Base-by-base conservation (phyloP, 2,888 invertebrate species). In the Opisthograptis luteolata region DNA sequence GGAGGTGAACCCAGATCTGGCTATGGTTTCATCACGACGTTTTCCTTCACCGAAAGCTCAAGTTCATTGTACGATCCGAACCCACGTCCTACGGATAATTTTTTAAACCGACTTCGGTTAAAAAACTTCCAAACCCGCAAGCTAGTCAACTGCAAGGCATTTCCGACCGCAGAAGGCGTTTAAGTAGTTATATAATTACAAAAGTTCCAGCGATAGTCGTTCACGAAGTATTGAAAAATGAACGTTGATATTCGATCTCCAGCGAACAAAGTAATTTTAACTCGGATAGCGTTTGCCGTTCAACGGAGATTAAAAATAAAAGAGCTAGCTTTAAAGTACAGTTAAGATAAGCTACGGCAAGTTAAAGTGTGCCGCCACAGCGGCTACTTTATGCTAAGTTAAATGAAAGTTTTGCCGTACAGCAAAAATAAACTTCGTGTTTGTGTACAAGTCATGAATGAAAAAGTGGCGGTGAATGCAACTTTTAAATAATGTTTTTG, bases 11-110 rank as follows among this genome's bases (percentile, higher is more conserved):
- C 94, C 96, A 0, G n/a, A n/a, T n/a, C n/a, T n/a, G n/a, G n/a
- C n/a, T n/a, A n/a, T n/a, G n/a, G n/a, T n/a, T n/a, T n/a, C n/a
- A n/a, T n/a, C n/a, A n/a, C n/a, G n/a, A n/a, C n/a, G n/a, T n/a
- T n/a, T n/a, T n/a, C n/a, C n/a, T n/a, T n/a, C n/a, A n/a, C n/a
- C n/a, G n/a, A n/a, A n/a, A n/a, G n/a, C n/a, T n/a, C n/a, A n/a
- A n/a, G n/a, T n/a, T n/a, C n/a, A n/a, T n/a, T n/a, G n/a, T n/a
- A n/a, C n/a, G n/a, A n/a, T n/a, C n/a, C n/a, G 93, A 95, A 35
- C 99, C 99, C 1, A 99, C 99, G 89, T 97, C 98, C 0, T 99
- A n/a, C n/a, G n/a, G n/a, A n/a, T n/a, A n/a, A n/a, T n/a, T n/a
- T n/a, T n/a, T n/a, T 6, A 27, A 27, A 12, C 2, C 27, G 2